These are phyloP conservation scores for Solen grandis DNA, from an alignment of 1,140 invertebrate species.

Conservation along the genomic window DNA sequence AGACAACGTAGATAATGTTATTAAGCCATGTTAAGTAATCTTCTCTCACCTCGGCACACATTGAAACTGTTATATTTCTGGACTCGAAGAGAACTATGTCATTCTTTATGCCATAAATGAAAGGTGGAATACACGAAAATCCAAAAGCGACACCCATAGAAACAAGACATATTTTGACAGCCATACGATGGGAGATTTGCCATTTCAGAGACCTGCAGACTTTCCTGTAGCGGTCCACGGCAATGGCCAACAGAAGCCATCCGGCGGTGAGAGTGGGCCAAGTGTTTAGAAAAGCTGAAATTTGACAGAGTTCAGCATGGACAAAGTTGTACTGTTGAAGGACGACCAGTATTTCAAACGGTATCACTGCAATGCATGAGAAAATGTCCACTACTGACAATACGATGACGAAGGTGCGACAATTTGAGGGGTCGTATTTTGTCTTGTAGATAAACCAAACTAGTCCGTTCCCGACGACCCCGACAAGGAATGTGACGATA, in stretches of 20 bases:
- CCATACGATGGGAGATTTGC: constrained; percentile 26
- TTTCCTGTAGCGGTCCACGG: constrained; percentile 39
- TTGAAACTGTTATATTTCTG: constrained; percentile 16
- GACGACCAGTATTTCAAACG: constrained; percentile 11
- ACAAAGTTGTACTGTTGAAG: constrained; percentile 19
- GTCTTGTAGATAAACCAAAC: constrained; percentile 55
- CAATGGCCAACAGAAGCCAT: constrained; percentile 21
- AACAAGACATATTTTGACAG: background rate
- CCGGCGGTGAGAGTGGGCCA: constrained; percentile 20
- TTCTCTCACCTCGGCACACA: constrained; percentile 10
- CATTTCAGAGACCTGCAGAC: constrained; percentile 26
- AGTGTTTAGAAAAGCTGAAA: constrained; percentile 27
- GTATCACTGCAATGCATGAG: background rate
- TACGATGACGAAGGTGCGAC: constrained; percentile 5
- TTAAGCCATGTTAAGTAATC: constrained; percentile 15
- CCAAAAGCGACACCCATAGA: background rate
- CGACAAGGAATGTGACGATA: background rate
- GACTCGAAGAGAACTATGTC: background rate
- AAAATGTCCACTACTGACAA: constrained; percentile 23
- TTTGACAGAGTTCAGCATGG: constrained; percentile 6
- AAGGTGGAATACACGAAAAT: constrained; percentile 28
- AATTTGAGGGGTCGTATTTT: constrained; percentile 28
- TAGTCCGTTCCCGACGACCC: constrained; percentile 33
- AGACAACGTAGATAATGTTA: constrained; percentile 17
- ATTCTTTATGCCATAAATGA: constrained; percentile 30